Percentiles rank a stretch among this genome's conserved stretches.
Conservation (phyloP, 2,888 invertebrate genomes). For the Leistus spinibarbis region DNA sequence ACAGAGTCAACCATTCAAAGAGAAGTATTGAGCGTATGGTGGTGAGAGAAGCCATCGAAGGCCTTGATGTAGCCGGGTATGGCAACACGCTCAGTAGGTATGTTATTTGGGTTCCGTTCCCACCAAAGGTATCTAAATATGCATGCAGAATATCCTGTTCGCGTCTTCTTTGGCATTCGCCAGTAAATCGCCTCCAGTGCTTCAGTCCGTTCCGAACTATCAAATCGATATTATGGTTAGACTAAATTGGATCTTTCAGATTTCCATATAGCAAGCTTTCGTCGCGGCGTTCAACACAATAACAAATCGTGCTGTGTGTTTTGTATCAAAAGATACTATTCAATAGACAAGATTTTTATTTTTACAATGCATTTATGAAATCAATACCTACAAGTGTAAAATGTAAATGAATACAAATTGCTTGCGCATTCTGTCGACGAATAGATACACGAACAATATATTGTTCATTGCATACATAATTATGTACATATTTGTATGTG, state of each 20-base stretch:
- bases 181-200: constrained; percentile 50
- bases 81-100: constrained; percentile 1
- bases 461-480: neutral
- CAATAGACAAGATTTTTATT: neutral
- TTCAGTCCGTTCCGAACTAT: constrained; percentile 50
- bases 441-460: neutral
- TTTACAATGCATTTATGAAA: neutral
- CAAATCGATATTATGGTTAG: constrained; percentile 52
- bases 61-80: neutral
- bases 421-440: too few relatives aligned
- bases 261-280: constrained; percentile 47
- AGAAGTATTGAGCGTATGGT: neutral
- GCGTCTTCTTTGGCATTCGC: constrained; percentile 30
- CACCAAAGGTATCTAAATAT: constrained; percentile 1
- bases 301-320: constrained; percentile 26
- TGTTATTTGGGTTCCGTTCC: constrained; percentile 3
- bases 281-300: constrained; percentile 13
- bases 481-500: neutral
- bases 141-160: constrained; percentile 5
- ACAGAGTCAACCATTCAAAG: neutral
- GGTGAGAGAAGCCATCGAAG: neutral
- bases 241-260: constrained; percentile 53
- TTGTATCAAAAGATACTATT: neutral
- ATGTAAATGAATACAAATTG: too few relatives aligned
- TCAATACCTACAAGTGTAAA: too few relatives aligned